Evolutionary conservation across 2,888 invertebrate genomes (phyloP), one percentile per base, ranked within the genome.

Genomic region (Stegophylla sp.): DNA sequence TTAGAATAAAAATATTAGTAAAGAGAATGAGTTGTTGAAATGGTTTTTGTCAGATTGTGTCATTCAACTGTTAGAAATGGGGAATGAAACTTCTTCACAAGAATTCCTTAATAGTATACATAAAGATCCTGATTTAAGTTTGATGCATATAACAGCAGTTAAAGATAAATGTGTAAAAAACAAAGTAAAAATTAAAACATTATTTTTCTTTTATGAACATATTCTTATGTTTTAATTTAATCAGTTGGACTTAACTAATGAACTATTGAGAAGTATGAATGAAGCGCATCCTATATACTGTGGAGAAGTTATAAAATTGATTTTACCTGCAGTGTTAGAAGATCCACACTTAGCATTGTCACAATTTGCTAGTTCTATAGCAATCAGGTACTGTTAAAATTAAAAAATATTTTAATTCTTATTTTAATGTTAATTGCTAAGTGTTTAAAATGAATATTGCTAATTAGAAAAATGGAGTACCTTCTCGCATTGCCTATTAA

Each of bases 311-410:
- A 87, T 95, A 63, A 87, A 88, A 63, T 86, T 91, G 17, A 86
- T 93, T 23, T 87, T 92, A 12, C 90, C 90, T 72, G 88, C 89
- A 84, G 90, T 94, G 83, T 88, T 94, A 26, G 89, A 90, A 51
- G 91, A 91, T 66, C 90, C 91, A 34, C 91, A 93, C 82, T 88
- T 93, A 45, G 91, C 92, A 0, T 85, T 92, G 34, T 89, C 90
- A 0, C 89, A 92, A 83, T 87, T 91, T 85, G 92, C 92, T 76
- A 91, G 92, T n/a, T 91, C 91, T 84, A 88, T 95, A 79, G 92
- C 92, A 0, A 91, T 92, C 85, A 88, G 91, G 83, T 85, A 82
- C 45, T 74, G n/a, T 56, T 51, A 48, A 0, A 56, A 45, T 77
- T 43, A 45, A 17, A 45, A 12, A 17, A 4, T 51, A 23, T 51